Evolutionary conservation across 2,888 invertebrate species (phyloP).

Genomic region (Busseola fusca): DNA sequence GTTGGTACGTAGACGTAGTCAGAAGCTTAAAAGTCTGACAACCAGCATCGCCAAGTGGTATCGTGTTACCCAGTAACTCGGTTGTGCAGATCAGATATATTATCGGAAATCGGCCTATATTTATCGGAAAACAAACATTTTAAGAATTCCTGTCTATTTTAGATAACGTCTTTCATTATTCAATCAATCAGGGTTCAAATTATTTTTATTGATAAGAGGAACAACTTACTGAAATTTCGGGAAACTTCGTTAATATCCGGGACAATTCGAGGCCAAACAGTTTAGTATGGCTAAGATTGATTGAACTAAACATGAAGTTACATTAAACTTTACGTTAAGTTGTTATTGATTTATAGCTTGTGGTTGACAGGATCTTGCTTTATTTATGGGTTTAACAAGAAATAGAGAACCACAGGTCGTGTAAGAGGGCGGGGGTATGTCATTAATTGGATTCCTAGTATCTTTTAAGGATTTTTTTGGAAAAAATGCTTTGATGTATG

Average conservation of each 20-base stretch:
- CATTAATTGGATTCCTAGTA: not conserved
- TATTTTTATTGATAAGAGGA: conserved; percentile 30
- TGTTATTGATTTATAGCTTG: conserved; percentile 49
- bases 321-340: conserved; percentile 38
- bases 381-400: conserved; percentile 15
- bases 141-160: not conserved
- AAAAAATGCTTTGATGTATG: not conserved
- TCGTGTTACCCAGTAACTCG: no score
- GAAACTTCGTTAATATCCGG: conserved; percentile 42
- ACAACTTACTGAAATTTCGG: conserved; percentile 27
- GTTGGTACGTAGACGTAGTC: no score
- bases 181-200: conserved; percentile 27
- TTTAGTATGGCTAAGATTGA: conserved; percentile 54
- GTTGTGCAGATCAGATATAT: no score
- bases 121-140: not conserved
- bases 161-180: not conserved
- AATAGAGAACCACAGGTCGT: not conserved
- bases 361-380: conserved; percentile 7
- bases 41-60: no score
- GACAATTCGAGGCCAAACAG: conserved; percentile 38
- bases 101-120: not conserved
- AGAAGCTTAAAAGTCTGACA: no score
- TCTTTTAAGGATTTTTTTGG: not conserved
- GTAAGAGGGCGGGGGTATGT: not conserved
- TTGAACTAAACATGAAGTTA: conserved; percentile 9